Evolutionary conservation across 1,140 invertebrate species (phyloP), one percentile per base, ranked within the genome.

Genomic region (Pachypsylla venusta): DNA sequence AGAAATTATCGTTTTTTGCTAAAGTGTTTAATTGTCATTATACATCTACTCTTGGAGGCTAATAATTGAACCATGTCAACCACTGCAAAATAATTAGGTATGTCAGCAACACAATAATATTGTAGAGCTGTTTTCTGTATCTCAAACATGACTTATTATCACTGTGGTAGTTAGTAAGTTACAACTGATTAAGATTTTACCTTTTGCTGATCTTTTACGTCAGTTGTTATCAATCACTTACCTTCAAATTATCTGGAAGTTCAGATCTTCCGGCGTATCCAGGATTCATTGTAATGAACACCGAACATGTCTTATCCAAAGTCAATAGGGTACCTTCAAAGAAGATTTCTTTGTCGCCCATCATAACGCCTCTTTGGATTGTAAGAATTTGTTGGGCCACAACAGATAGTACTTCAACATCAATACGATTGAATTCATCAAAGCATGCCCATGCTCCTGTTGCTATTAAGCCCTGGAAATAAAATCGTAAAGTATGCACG

Each of bases 371-470:
- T 69, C 81, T 70, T 67, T 85, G 82, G 60, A 87, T 84, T 1
- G 81, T 85, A 1, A 84, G 68, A 60, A 86, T 84, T 72, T 93
- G 89, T 70, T 93, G 89, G 0, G 89, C 89, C 2, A 93, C 87
- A 1, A 97, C 92, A 0, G 93, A 98, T 25, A 96, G 69, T 35
- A 96, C 93, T 71, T 88, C 85, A 27, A 88, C 68, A 67, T 88
- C 84, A 61, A 89, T 88, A 12, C 85, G 78, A 68, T 89, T 87
- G 70, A 98, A 97, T 72, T 98, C 93, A 68, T 98, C 93, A 69
- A 98, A 96, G 71, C 93, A 98, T 0, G 91, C 89, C 93, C 93
- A 97, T 1, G 93, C 92, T 7, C 94, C 94, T 67, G 89, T 93
- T 1, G 92, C 90, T 2, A 92, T 90, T 39, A 97, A 72, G 60